These are phyloP conservation scores for Drosophila eohydei DNA, from an alignment of 2,888 invertebrate species.

Conservation along the genomic window DNA sequence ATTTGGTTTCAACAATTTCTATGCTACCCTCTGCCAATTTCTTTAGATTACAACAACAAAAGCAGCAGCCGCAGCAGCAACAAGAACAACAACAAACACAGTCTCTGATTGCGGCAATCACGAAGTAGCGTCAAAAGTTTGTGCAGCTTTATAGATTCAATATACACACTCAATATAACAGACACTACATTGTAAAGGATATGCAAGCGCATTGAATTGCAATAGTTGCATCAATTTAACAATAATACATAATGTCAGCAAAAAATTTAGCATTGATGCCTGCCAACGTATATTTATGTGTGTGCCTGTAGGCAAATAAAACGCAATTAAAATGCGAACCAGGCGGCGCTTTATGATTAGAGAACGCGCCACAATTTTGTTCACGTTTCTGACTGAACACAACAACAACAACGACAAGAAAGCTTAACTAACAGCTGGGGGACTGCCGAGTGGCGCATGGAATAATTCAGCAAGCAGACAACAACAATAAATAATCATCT, in stretches of 20 bases:
- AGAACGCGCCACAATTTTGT: conserved; percentile 62
- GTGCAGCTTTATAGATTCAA: conserved; percentile 53
- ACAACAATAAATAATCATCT: conserved; percentile 46
- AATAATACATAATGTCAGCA: neutral
- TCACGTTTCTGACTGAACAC: conserved; percentile 48
- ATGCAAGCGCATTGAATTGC: conserved; percentile 8
- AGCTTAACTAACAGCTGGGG: conserved; percentile 41
- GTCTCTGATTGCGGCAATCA: conserved; percentile 70
- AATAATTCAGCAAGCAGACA: conserved; percentile 48
- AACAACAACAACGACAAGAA: conserved; percentile 29
- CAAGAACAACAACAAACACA: conserved; percentile 17
- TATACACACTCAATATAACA: conserved; percentile 23
- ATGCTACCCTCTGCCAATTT: conserved; percentile 29
- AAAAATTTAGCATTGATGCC: neutral
- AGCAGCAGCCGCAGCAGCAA: conserved; percentile 18
- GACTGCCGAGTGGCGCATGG: conserved; percentile 48
- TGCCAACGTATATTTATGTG: neutral
- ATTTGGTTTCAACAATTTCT: conserved; percentile 60
- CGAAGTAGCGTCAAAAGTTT: conserved; percentile 52
- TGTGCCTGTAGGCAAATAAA: conserved; percentile 9
- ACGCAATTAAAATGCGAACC: conserved; percentile 67
- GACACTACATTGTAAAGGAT: conserved; percentile 9
- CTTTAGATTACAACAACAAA: conserved; percentile 30
- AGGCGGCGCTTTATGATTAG: conserved; percentile 64
- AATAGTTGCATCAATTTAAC: conserved; percentile 18